These are phyloP conservation scores for Zaprionus lineosus DNA, from an alignment of 2,888 invertebrate species.

Conservation along the genomic window DNA sequence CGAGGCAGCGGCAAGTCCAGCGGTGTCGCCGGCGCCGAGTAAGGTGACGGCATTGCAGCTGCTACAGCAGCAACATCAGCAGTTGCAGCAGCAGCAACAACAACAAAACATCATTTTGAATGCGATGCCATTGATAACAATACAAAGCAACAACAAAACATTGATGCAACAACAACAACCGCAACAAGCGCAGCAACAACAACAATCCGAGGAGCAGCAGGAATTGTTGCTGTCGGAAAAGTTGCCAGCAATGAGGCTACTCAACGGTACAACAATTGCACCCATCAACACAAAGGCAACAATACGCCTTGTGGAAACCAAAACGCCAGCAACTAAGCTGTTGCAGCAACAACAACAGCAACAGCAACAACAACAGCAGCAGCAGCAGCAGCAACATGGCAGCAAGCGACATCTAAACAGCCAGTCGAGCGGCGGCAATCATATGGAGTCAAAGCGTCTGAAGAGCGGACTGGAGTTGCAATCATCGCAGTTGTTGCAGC, in stretches of 20 bases:
- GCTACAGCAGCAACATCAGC: constrained; percentile 57
- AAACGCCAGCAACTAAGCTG: constrained; percentile 34
- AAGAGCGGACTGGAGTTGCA: constrained; percentile 79
- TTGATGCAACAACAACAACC: constrained; percentile 68
- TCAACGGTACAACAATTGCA: constrained; percentile 56
- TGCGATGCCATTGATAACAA: constrained; percentile 80
- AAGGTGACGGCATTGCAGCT: constrained; percentile 57
- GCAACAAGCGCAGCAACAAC: constrained; percentile 50
- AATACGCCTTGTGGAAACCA: constrained; percentile 75
- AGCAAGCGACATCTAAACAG: constrained; percentile 77
- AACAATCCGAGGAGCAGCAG: constrained; percentile 48
- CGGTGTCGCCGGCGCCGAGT: constrained; percentile 53
- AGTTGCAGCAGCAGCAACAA: constrained; percentile 62
- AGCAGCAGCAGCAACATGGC: constrained; percentile 59
- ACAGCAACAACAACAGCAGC: constrained; percentile 55
- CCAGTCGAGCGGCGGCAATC: constrained; percentile 45
- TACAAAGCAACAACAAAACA: constrained; percentile 78
- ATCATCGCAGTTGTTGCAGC: constrained; percentile 85
- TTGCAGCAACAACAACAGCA: constrained; percentile 41
- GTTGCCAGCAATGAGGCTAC: constrained; percentile 60
- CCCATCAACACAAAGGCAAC: constrained; percentile 71
- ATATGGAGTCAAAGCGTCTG: constrained; percentile 78
- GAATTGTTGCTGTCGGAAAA: constrained; percentile 52
- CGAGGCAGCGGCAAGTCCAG: constrained; percentile 54
- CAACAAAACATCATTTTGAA: constrained; percentile 76